phyloP scores from a whole-genome alignment of 2,797 vertebrate species.

The Notoglanidium macrostoma region DNA sequence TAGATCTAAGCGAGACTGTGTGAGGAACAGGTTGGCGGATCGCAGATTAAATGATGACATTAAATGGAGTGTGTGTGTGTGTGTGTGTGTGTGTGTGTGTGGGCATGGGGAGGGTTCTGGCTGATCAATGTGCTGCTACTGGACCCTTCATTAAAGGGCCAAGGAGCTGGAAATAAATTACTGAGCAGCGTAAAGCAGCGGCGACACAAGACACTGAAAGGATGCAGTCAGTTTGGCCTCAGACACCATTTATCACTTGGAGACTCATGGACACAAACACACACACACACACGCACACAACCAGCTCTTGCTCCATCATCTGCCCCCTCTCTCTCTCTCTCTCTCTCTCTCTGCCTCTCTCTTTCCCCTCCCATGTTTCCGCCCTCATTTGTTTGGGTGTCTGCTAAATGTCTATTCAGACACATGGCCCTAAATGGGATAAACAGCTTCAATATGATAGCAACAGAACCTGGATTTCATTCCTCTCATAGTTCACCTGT shows the following conservation, averaged over 20 bases:
- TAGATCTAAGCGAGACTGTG: slow-evolving; percentile 69
- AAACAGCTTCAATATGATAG: not conserved
- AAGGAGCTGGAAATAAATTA: slow-evolving; percentile 56
- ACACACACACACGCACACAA: slow-evolving; percentile 23
- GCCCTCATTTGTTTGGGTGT: slow-evolving; percentile 30
- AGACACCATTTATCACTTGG: slow-evolving; percentile 55
- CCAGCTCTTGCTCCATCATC: not conserved
- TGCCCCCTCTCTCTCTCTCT: not conserved
- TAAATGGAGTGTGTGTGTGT: slow-evolving; percentile 50
- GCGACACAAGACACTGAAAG: slow-evolving; percentile 32
- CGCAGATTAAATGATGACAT: slow-evolving; percentile 68
- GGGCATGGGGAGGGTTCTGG: slow-evolving; percentile 57
- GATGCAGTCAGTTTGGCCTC: slow-evolving; percentile 46
- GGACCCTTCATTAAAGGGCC: slow-evolving; percentile 59
- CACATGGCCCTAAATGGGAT: not conserved
- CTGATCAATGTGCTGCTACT: slow-evolving; percentile 59
- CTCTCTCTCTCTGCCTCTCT: slow-evolving; percentile 14
- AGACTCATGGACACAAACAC: slow-evolving; percentile 47
- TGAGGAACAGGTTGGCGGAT: slow-evolving; percentile 43
- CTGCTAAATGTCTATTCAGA: not conserved
- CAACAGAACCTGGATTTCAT: too few species aligned
- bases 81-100: slow-evolving; percentile 14
- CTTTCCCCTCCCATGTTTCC: not conserved
- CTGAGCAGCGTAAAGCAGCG: slow-evolving; percentile 51
- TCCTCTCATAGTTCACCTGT: not conserved